Evolutionary conservation across 2,797 vertebrate species (phyloP).

Genomic region (Pelochelys cantorii): DNA sequence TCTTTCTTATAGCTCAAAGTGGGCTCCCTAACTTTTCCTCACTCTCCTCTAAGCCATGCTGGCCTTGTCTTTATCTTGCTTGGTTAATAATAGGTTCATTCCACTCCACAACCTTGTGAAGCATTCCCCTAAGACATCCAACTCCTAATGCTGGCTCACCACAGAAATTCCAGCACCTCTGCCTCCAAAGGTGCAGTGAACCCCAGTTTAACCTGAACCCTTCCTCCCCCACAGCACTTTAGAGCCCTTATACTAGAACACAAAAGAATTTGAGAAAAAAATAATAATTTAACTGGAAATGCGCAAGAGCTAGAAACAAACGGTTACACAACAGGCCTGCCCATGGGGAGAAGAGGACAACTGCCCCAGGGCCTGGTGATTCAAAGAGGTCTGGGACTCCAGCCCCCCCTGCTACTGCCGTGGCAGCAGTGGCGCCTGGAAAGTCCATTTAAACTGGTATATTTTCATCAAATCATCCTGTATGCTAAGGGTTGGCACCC

Average conservation of each 20-base stretch:
- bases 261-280: neutral
- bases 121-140: neutral
- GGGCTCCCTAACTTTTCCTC: neutral
- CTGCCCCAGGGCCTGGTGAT: too few relatives aligned
- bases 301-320: neutral
- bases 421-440: neutral
- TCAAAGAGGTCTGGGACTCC: too few relatives aligned
- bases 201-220: neutral
- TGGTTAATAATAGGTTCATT: neutral
- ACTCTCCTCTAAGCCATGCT: neutral
- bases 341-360: neutral
- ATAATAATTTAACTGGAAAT: neutral
- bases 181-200: neutral
- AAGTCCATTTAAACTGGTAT: slow-evolving; percentile 9
- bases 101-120: neutral
- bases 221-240: too few relatives aligned
- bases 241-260: neutral
- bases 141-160: neutral
- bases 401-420: too few relatives aligned
- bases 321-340: neutral
- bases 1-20: neutral
- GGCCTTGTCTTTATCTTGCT: neutral
- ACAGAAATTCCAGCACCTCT: neutral
- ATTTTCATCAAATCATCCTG: slow-evolving; percentile 16
- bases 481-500: neutral